Evolutionary conservation across 2,113 vertebrate genomes (phyloP), one percentile per base, ranked within the genome.

Genomic region (Coryphaenoides rupestris): DNA sequence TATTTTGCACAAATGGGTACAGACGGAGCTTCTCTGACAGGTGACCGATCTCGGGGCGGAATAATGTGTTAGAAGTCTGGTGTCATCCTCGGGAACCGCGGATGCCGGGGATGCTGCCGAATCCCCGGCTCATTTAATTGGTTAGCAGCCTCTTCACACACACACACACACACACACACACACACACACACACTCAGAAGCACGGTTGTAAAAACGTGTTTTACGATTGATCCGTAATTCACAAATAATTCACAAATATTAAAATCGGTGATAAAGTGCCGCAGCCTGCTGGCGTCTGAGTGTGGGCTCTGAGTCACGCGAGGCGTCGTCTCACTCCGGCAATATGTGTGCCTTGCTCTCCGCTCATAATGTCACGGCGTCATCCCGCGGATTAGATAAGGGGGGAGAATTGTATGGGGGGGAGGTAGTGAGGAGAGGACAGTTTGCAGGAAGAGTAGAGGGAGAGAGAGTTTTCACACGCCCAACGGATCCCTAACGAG

Each of bases 11-110:
- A 23, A 53, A 62, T 55, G 61, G 52, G 23, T 45, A 46, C 17
- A 65, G 55, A 62, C 16, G 46, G 40, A 26, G 47, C 24, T 59
- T 26, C 50, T 66, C 49, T 72, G 64, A 73, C 60, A 40, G 63
- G 26, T 66, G 54, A 68, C 49, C 55, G 19, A 50, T 72, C 63
- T 62, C n/a, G 2, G 22, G 33, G 33, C 55, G 60, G 60, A 55
- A 23, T 26, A 47, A 15, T 55, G 13, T 21, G 24, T 33, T 66
- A 50, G 17, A 40, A 40, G 61, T 62, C 72, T 52, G 45, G 58
- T 21, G 13, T 63, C 55, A 57, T 28, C 23, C 52, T 57, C 69
- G n/a, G 46, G 72, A 53, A 64, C 47, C 17, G 5, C 17, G 5
- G 47, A 40, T 6, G 33, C 33, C 33, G 33, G 7, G 47, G 2